These are phyloP conservation scores for Bhutanitis thaidina DNA, from an alignment of 2,888 invertebrate species.

Conservation along the genomic window DNA sequence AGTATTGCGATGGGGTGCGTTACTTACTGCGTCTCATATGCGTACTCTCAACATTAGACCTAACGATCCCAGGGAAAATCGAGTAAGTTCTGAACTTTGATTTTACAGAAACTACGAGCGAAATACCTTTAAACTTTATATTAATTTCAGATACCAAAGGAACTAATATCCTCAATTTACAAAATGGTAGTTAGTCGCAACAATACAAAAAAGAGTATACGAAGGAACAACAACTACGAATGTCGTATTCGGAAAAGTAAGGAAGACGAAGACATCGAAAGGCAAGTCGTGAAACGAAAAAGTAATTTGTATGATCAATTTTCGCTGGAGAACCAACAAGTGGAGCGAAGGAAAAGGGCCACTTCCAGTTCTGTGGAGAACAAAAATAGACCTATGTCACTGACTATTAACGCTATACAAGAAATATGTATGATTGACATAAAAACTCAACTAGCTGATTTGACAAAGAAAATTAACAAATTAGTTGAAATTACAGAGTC, in stretches of 20 bases:
- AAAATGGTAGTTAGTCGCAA: slow-evolving; percentile 86
- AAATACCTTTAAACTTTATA: too few relatives aligned
- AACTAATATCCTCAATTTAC: slow-evolving; percentile 86
- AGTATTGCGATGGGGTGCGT: slow-evolving; percentile 85
- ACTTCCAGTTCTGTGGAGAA: slow-evolving; percentile 45
- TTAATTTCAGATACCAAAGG: slow-evolving; percentile 82
- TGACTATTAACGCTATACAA: slow-evolving; percentile 66
- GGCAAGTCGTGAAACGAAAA: slow-evolving; percentile 61
- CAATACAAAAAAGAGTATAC: slow-evolving; percentile 77
- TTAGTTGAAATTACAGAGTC: slow-evolving; percentile 54
- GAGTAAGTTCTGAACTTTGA: slow-evolving; percentile 50
- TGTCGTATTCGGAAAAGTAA: slow-evolving; percentile 52
- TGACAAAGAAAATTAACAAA: slow-evolving; percentile 63
- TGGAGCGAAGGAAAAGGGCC: slow-evolving; percentile 59
- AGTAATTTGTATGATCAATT: slow-evolving; percentile 68
- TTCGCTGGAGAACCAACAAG: slow-evolving; percentile 63
- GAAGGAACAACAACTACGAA: slow-evolving; percentile 70
- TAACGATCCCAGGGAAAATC: slow-evolving; percentile 89
- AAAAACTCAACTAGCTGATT: slow-evolving; percentile 59
- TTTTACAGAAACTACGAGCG: too few relatives aligned
- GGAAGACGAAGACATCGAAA: slow-evolving; percentile 48
- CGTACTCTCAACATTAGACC: slow-evolving; percentile 88
- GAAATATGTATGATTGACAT: slow-evolving; percentile 74
- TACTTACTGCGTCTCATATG: slow-evolving; percentile 87
- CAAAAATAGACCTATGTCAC: slow-evolving; percentile 52